Evolutionary conservation across 2,888 invertebrate species (phyloP).

Genomic region (Stenodema calcarata): DNA sequence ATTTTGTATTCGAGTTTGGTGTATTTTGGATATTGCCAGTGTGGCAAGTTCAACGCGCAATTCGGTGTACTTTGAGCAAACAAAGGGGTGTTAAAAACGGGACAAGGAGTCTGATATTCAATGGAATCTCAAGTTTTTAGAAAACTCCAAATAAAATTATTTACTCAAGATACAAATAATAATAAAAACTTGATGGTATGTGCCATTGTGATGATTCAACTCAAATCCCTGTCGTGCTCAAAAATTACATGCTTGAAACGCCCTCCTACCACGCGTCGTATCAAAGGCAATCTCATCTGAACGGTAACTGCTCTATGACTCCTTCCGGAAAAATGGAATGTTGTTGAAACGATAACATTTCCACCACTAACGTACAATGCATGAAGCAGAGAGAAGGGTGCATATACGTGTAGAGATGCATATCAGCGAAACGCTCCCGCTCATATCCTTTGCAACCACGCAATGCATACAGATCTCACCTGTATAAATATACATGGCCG

Average conservation of each 20-base stretch:
- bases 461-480: slow-evolving; percentile 51
- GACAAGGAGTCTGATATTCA: no score
- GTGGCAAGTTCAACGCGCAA: no score
- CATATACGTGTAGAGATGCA: slow-evolving; percentile 32
- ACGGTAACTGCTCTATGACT: slow-evolving; percentile 6
- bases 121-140: no score
- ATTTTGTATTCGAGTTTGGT: no score
- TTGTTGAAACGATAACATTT: slow-evolving; percentile 32
- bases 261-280: neutral
- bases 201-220: no score
- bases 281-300: neutral
- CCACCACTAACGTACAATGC: neutral
- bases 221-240: no score
- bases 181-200: no score
- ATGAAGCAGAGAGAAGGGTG: neutral
- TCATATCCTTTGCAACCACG: slow-evolving; percentile 39
- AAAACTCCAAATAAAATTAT: no score
- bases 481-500: slow-evolving; percentile 50
- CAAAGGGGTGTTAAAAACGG: no score
- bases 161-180: no score
- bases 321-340: slow-evolving; percentile 19
- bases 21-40: no score
- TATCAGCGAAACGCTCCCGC: slow-evolving; percentile 10
- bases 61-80: no score
- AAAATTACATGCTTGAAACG: neutral